These are phyloP conservation scores for Drosophila subquinaria DNA, from an alignment of 2,888 invertebrate genomes.

Conservation along the genomic window DNA sequence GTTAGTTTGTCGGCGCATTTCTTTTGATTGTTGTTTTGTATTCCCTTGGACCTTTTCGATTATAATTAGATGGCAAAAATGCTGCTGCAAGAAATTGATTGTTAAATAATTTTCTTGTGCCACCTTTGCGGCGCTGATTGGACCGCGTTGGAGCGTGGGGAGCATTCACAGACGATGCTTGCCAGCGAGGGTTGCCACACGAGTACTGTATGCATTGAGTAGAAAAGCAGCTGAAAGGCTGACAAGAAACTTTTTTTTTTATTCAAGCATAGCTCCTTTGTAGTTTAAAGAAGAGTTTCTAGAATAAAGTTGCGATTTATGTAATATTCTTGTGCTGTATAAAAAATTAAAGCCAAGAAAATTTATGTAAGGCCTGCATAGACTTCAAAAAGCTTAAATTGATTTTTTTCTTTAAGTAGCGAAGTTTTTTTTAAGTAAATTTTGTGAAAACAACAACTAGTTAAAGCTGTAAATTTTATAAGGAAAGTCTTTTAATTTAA, in stretches of 20 bases:
- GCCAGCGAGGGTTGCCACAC: constrained; percentile 3
- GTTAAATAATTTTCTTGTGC: constrained; percentile 75
- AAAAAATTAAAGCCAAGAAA: too few relatives aligned
- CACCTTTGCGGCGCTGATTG: constrained; percentile 76
- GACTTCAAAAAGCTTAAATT: too few relatives aligned
- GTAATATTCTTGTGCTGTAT: too few relatives aligned
- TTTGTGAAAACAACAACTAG: too few relatives aligned
- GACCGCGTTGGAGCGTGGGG: constrained; percentile 17
- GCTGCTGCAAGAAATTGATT: constrained; percentile 79
- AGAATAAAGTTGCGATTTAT: too few relatives aligned
- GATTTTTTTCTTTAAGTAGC: too few relatives aligned
- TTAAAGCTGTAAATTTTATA: too few relatives aligned
- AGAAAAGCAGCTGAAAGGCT: background rate
- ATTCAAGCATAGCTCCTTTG: background rate
- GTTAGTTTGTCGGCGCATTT: constrained; percentile 59
- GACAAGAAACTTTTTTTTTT: background rate
- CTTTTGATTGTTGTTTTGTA: constrained; percentile 48
- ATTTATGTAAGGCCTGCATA: too few relatives aligned
- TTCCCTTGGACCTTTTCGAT: constrained; percentile 40
- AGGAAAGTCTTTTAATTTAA: too few relatives aligned
- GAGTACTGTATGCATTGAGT: background rate
- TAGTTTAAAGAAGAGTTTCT: background rate
- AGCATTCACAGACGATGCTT: constrained; percentile 1
- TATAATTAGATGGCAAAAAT: constrained; percentile 83
- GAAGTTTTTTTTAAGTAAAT: too few relatives aligned